Base-by-base conservation (phyloP, 2,797 vertebrate species). In the Craterocephalus amniculus region DNA sequence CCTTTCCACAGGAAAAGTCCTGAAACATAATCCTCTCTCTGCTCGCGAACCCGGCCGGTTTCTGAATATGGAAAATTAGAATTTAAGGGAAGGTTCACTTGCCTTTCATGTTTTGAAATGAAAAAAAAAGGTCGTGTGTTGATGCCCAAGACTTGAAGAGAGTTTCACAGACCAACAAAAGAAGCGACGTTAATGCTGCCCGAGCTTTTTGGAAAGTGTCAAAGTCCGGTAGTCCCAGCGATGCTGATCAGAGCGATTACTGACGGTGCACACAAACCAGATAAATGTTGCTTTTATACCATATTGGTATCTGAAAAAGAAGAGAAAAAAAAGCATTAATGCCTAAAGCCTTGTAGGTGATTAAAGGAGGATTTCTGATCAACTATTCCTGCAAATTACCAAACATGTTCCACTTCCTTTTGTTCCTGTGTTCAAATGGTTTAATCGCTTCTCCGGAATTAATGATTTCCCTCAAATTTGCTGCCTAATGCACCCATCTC, bases 281-380 rank as follows among this genome's bases (percentile, higher is more conserved):
- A 72, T 32, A 61, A 76, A 84, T 62, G 66, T 68, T 60, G 35
- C 26, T 45, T 57, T 79, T 81, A 4, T 85, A 86, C 85, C 87
- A 86, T 61, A 85, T 83, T 82, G 78, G 84, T 85, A 84, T 73
- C 58, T 68, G 56, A 61, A 49, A 63, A n/a, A 40, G 18, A 16
- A 40, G 20, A 20, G 12, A 35, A 26, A 57, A 48, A 48, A 8
- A 8, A 13, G 32, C 63, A n/a, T 16, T 27, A 32, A 58, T 1
- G 14, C 16, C 5, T 43, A 45, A 51, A 76, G 38, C 56, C 16
- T 63, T 43, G 63, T 5, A 29, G 60, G 58, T 16, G 58, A 69
- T 43, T 0, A 16, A 63, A 29, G 27, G 22, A 27, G 10, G 8
- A 51, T 38, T 59, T 71, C 45, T 68, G 18, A 74, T 72, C 0